These are phyloP conservation scores for Agriopis leucophaearia DNA, from an alignment of 2,888 invertebrate genomes.

Conservation along the genomic window DNA sequence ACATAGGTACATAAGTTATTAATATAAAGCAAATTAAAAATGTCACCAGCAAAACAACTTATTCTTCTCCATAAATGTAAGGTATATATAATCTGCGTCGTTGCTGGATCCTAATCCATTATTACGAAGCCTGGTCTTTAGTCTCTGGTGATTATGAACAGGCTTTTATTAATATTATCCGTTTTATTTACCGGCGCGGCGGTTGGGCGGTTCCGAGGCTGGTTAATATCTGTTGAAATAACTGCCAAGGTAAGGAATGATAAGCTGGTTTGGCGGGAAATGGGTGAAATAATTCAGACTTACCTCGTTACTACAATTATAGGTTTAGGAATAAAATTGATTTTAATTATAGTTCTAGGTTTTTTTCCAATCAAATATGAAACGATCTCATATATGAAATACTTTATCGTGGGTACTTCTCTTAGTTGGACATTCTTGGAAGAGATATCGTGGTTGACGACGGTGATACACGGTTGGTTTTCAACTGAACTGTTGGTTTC, in stretches of 20 bases:
- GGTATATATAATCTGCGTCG: conserved; percentile 9
- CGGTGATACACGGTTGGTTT: no score
- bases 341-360: no score
- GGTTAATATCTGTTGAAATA: conserved; percentile 39
- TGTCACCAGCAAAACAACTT: background rate
- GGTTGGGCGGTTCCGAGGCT: conserved; percentile 46
- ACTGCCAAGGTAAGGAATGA: conserved; percentile 24
- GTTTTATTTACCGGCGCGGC: conserved; percentile 44
- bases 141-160: conserved; percentile 39
- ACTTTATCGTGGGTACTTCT: no score
- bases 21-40: no score
- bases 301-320: conserved; percentile 9
- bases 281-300: conserved; percentile 17
- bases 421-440: no score
- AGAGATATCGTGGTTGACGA: no score
- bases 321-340: conserved; percentile 2
- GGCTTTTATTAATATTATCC: conserved; percentile 51
- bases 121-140: conserved; percentile 34
- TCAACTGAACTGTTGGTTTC: no score
- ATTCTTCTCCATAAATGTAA: conserved; percentile 1
- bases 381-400: no score
- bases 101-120: conserved; percentile 31
- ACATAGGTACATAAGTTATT: no score
- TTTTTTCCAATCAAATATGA: no score
- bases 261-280: conserved; percentile 21